Base-by-base conservation (phyloP, 2,888 invertebrate species). In the Campoplex nolae region DNA sequence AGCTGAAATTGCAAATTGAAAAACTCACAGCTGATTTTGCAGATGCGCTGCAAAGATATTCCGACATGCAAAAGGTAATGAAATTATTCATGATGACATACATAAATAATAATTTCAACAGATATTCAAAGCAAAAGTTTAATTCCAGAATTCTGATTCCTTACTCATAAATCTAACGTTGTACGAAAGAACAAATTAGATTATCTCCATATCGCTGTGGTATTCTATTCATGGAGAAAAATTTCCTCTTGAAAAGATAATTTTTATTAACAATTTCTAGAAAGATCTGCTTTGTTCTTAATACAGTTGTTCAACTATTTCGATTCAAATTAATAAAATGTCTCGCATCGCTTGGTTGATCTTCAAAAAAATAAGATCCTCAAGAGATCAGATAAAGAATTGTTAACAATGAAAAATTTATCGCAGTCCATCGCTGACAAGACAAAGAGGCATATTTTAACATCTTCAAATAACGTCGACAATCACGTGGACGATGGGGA, bases 1-100 rank as follows among this genome's bases (percentile, higher is more conserved):
- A 97, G 84, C 97, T 97, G 93, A 97, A 97, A 92, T 95, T 98
- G 88, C 98, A 98, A 94, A 96, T 98, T 80, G 98, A 98, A 90
- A 96, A 98, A 91, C 95, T 98, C 18, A 97, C 97, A 16, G 97
- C 97, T 90, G 97, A 97, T 91, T 98, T 98, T 93, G 96, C 96
- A 88, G 97, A 97, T 89, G 96, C 98, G 2, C 95, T 98, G 28
- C 96, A 96, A 88, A 96, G 96, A 92, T 98, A 98, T 93, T 96
- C 97, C 71, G 95, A 96, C 32, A 96, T 97, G 91, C 98, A 98
- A 94, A 97, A 97, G 96, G 97, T 97, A 94, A 32, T 1, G 3
- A 62, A 62, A 28, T 58, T n/a, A 8, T 58, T 28, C n/a, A 11
- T 13, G 42, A 42, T 42, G 1, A 42, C 9, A 42, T 8, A 42